These are phyloP conservation scores for Ormyrus labotus DNA, from an alignment of 2,888 invertebrate species.

Conservation along the genomic window DNA sequence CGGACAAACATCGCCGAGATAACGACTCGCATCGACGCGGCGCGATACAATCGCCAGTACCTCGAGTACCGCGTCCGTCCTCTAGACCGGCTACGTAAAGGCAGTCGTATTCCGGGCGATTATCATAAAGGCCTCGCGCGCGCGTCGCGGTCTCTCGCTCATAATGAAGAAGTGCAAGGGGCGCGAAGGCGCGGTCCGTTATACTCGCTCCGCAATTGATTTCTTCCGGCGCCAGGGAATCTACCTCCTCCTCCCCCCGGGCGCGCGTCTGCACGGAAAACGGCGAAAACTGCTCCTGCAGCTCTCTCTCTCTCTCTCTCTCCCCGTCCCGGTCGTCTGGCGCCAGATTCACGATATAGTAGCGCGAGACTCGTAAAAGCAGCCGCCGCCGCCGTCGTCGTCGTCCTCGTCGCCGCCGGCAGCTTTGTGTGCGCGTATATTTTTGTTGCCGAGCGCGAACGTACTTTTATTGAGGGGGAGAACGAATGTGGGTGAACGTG, in stretches of 20 bases:
- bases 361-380: constrained; percentile 6
- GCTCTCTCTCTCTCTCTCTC: neutral
- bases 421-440: no score
- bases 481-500: no score
- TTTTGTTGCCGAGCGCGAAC: no score
- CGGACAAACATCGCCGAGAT: no score
- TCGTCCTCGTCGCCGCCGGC: no score
- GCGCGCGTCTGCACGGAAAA: neutral
- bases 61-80: no score
- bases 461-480: no score
- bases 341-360: constrained; percentile 37
- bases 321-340: constrained; percentile 34
- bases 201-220: constrained; percentile 43
- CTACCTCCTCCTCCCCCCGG: neutral
- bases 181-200: constrained; percentile 10
- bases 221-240: constrained; percentile 52
- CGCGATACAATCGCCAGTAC: no score
- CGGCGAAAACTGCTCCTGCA: constrained; percentile 11
- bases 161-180: constrained; percentile 27
- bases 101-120: no score
- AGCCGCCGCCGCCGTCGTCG: neutral
- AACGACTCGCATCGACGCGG: neutral
- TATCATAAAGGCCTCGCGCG: no score
- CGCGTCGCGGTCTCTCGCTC: neutral
- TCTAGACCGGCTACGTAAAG: no score